These are phyloP conservation scores for Thelaira solivaga DNA, from an alignment of 2,888 invertebrate genomes.

Conservation along the genomic window DNA sequence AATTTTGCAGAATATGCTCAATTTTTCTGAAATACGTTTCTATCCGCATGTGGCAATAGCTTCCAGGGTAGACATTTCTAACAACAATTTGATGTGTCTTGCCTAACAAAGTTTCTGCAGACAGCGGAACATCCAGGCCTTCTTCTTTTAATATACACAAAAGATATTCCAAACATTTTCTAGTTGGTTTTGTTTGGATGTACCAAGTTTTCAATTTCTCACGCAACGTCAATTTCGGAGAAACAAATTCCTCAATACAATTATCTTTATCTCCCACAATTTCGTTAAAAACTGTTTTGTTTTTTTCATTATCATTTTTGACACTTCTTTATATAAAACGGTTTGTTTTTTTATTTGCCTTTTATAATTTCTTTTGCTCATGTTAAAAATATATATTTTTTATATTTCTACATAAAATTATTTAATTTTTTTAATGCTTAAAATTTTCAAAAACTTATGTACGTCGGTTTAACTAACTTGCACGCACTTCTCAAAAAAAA, in stretches of 20 bases:
- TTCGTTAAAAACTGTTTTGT: neutral
- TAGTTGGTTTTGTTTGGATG: conserved; percentile 26
- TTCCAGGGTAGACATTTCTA: conserved; percentile 21
- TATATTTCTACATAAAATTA: neutral
- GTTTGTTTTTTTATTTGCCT: neutral
- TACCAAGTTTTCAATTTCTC: conserved; percentile 27
- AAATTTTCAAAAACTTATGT: neutral
- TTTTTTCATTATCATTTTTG: neutral
- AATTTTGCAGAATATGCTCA: conserved; percentile 5
- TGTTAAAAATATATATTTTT: neutral
- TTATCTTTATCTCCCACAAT: neutral
- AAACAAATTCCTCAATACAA: neutral
- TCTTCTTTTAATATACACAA: conserved; percentile 23
- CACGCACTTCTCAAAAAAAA: neutral
- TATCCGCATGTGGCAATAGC: conserved; percentile 25
- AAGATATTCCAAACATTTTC: conserved; percentile 23
- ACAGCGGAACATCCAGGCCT: conserved; percentile 30
- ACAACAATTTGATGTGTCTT: neutral
- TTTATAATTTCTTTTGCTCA: conserved; percentile 7
- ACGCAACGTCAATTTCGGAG: neutral
- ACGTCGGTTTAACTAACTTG: neutral
- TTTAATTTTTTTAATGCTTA: neutral
- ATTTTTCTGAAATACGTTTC: conserved; percentile 24
- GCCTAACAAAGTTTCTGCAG: conserved; percentile 9
- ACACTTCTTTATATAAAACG: neutral